Conservation (phyloP, 2,888 invertebrate genomes). For the Gerosis bhagava region DNA sequence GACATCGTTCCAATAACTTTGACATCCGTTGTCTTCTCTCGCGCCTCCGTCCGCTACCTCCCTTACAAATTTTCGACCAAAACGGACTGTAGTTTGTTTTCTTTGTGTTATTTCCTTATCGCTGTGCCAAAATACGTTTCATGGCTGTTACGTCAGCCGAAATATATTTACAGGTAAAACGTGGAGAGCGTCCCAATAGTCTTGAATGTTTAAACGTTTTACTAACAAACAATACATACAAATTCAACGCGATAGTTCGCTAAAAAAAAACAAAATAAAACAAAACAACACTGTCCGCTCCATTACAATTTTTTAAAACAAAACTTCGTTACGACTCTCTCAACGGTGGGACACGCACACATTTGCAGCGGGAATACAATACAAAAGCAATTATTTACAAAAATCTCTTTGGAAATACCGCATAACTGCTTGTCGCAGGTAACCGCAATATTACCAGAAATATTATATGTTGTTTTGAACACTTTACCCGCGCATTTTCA, state of each 20-base stretch:
- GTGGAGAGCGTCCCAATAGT: conserved; percentile 48
- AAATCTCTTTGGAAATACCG: conserved; percentile 60
- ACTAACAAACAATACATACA: conserved; percentile 14
- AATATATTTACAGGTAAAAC: conserved; percentile 77
- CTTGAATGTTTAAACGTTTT: conserved; percentile 50
- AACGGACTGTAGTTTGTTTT: conserved; percentile 78
- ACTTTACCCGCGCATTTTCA: conserved; percentile 51
- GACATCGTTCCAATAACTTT: conserved; percentile 76
- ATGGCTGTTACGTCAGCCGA: conserved; percentile 76
- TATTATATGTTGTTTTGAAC: conserved; percentile 60
- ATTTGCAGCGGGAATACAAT: conserved; percentile 44
- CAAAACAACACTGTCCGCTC: conserved; percentile 40
- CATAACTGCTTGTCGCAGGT: conserved; percentile 62
- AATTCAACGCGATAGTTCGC: conserved; percentile 16
- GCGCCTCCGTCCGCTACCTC: conserved; percentile 39
- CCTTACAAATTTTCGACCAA: conserved; percentile 73
- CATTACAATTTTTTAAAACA: conserved; percentile 41
- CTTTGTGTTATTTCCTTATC: conserved; percentile 82
- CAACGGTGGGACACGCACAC: conserved; percentile 43
- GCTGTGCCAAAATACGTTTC: conserved; percentile 80
- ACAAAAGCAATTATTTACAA: conserved; percentile 60
- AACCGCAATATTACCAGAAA: conserved; percentile 65
- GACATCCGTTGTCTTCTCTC: conserved; percentile 58
- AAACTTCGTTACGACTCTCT: conserved; percentile 42
- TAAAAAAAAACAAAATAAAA: too few relatives aligned